These are phyloP conservation scores for Colaptes auratus DNA, from an alignment of 2,113 vertebrate genomes.

Conservation along the genomic window DNA sequence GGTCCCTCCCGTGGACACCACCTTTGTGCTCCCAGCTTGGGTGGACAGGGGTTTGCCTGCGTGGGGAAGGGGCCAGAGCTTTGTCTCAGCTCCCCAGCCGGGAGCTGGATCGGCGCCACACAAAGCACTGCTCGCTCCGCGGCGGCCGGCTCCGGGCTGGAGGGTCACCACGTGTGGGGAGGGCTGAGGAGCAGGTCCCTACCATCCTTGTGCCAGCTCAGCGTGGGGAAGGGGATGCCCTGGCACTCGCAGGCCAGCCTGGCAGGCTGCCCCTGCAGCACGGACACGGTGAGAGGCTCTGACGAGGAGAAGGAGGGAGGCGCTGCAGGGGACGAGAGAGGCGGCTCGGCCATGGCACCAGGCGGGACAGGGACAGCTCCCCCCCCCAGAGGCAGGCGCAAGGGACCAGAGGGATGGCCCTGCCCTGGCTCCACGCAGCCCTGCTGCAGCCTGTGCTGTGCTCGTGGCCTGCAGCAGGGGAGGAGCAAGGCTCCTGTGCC, in stretches of 20 bases:
- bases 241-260: conserved; percentile 84
- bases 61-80: not conserved
- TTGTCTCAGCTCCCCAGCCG: not conserved
- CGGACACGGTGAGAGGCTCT: not conserved
- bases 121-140: not conserved
- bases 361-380: not conserved
- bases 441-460: not conserved
- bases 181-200: not conserved
- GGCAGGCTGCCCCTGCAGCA: conserved; percentile 67
- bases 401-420: not conserved
- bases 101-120: not conserved
- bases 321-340: conserved; percentile 37
- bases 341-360: accelerated
- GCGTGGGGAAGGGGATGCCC: conserved; percentile 84
- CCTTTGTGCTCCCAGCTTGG: not conserved
- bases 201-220: conserved; percentile 90
- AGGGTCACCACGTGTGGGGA: not conserved
- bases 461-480: not conserved
- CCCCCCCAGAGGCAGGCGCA: accelerated
- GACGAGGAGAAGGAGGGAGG: conserved; percentile 57
- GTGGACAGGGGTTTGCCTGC: conserved; percentile 56
- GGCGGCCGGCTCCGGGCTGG: not conserved
- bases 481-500: not conserved
- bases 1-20: conserved; percentile 49
- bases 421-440: not conserved